Evolutionary conservation across 2,797 vertebrate species (phyloP).

Genomic region (Anomalospiza imberbis): DNA sequence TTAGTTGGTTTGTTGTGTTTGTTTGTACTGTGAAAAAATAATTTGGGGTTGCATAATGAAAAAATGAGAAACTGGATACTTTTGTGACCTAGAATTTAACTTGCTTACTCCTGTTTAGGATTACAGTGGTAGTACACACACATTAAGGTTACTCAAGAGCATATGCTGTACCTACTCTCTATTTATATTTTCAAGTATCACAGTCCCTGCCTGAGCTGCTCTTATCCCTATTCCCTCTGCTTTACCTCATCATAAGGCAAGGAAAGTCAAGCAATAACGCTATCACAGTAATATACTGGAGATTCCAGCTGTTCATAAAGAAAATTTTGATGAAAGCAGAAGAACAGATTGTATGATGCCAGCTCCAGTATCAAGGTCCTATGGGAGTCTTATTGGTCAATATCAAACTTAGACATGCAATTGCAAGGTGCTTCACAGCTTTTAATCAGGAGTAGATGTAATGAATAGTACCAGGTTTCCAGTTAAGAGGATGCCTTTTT

Average conservation of each 20-base stretch:
- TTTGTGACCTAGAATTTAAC: not conserved
- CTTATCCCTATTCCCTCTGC: not conserved
- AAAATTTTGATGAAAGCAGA: not conserved
- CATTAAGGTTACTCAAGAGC: not conserved
- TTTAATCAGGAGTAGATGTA: not conserved
- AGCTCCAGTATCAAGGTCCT: not conserved
- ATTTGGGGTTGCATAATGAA: not conserved
- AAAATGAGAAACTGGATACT: not conserved
- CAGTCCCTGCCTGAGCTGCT: not conserved
- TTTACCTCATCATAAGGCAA: not conserved
- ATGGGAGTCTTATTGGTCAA: not conserved
- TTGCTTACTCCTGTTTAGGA: not conserved
- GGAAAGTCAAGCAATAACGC: not conserved
- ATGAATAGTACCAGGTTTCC: not conserved
- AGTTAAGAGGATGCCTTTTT: not conserved
- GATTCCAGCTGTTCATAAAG: not conserved
- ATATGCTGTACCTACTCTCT: constrained; percentile 3
- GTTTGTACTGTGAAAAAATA: not conserved
- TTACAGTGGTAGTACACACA: not conserved
- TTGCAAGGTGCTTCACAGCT: not conserved
- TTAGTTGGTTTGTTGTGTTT: not conserved
- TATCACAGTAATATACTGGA: not conserved
- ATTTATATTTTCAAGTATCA: not conserved
- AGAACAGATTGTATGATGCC: not conserved
- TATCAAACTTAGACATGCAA: not conserved